Base-by-base conservation (phyloP, 2,797 vertebrate genomes). In the Parambassis ranga region DNA sequence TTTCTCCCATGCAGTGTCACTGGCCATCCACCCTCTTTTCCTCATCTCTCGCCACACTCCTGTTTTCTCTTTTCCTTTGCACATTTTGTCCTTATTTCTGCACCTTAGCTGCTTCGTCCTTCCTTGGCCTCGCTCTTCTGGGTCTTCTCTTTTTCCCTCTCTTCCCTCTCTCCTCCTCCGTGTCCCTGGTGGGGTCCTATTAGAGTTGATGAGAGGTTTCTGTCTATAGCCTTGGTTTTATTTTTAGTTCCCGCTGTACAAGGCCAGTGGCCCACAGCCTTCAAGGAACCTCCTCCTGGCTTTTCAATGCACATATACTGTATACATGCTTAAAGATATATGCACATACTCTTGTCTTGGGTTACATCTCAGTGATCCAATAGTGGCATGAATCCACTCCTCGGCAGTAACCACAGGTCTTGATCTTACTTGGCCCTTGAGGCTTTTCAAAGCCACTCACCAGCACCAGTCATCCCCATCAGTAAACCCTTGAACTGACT, bases 161-260 rank as follows among this genome's bases (percentile, higher is more conserved):
- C 36, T 22, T 47, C 48, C 35, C 52, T 42, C 22, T 36, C 52
- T 50, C 52, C 36, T 41, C 53, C 44, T 67, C 51, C 49, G 42
- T 27, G 64, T 90, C 86, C 87, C 87, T 75, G 27, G 71, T 82
- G 84, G 80, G 79, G 83, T 81, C 75, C 68, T 88, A 84, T 85
- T 83, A 82, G 83, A 89, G 83, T 61, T 86, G 87, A 84, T 84
- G 82, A 86, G 81, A 82, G 82, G 69, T 81, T 87, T 89, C 85
- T 83, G 73, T 84, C 71, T 86, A 74, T 85, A 82, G 81, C 77
- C 65, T 60, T 42, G 73, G 70, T 77, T 89, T 81, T 91, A 91
- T 92, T 91, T 90, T 91, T 90, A 91, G 87, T 55, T 64, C 65
- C 53, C 33, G 37, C 73, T 72, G 77, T 77, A 70, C 47, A 38